phyloP scores from a whole-genome alignment of 2,113 vertebrate species.

The Ursus arctos region DNA sequence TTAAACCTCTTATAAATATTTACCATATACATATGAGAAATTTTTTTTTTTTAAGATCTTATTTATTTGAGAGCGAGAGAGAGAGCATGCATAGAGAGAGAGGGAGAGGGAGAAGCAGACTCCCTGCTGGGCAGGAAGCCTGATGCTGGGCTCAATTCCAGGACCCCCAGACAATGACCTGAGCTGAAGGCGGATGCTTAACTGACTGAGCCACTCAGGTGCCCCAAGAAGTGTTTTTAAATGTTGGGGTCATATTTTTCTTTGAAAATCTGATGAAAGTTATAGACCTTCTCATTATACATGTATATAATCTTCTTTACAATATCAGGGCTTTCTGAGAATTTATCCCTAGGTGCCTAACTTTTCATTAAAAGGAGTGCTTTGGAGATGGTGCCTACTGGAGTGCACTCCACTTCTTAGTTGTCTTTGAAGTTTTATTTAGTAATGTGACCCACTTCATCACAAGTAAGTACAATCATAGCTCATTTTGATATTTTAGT shows the following conservation, averaged over 20 bases:
- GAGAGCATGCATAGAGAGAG: background rate
- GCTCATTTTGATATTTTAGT: background rate
- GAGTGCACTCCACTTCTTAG: background rate
- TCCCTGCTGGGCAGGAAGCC: background rate
- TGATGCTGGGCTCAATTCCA: background rate
- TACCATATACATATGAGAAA: background rate
- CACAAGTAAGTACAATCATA: background rate
- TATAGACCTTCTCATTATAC: background rate
- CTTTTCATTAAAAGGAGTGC: background rate
- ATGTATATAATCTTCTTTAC: background rate
- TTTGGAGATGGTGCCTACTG: background rate
- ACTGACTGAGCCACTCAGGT: background rate
- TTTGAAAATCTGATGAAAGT: conserved; percentile 6
- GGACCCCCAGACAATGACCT: background rate
- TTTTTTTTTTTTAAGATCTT: background rate
- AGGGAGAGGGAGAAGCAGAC: background rate
- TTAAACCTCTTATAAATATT: background rate
- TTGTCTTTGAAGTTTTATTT: background rate
- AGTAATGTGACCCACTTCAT: background rate
- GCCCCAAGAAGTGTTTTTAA: background rate
- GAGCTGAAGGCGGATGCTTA: background rate
- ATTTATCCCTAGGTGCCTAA: background rate
- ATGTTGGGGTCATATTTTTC: background rate
- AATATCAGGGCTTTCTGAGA: background rate
- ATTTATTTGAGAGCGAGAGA: background rate